A percentile compares a stretch with the other conserved stretches of the same genome.
Evolutionary conservation across 2,888 invertebrate genomes (phyloP).

Genomic region (Rapana venosa): DNA sequence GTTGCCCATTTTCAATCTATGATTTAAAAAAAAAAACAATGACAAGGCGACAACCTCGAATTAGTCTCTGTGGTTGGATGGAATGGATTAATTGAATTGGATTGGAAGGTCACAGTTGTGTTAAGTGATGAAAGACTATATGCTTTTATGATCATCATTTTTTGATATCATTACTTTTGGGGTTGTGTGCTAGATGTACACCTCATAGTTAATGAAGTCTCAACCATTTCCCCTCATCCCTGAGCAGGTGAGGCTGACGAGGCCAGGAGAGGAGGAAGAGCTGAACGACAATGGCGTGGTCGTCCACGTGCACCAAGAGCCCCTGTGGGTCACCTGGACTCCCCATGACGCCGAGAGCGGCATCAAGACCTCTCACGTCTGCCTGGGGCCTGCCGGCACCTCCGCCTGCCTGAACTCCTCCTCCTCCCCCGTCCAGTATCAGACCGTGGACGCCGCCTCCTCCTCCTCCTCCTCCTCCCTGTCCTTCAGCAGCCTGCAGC

Average conservation of each 20-base stretch:
- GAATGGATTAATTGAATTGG: too few relatives aligned
- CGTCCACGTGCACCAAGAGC: constrained; percentile 31
- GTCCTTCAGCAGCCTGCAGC: background rate
- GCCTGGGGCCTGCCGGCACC: constrained; percentile 3
- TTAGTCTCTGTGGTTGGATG: too few relatives aligned
- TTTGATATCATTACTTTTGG: too few relatives aligned
- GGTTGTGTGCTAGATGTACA: too few relatives aligned
- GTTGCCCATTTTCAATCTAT: too few relatives aligned
- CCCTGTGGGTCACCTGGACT: constrained; percentile 38
- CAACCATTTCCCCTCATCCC: too few relatives aligned
- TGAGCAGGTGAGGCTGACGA: constrained; percentile 20
- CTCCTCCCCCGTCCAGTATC: background rate
- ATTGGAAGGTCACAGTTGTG: too few relatives aligned
- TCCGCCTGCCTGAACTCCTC: background rate
- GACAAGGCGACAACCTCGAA: too few relatives aligned
- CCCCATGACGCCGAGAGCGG: constrained; percentile 35
- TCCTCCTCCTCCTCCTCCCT: background rate
- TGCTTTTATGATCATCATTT: too few relatives aligned
- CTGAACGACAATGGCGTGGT: constrained; percentile 18
- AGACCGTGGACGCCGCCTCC: background rate
- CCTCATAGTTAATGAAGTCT: too few relatives aligned
- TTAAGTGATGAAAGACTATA: too few relatives aligned
- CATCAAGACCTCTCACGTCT: constrained; percentile 16
- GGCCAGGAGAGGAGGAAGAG: constrained; percentile 31
- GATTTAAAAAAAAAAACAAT: too few relatives aligned